Evolutionary conservation across 2,888 invertebrate genomes (phyloP), one percentile per base, ranked within the genome.

Genomic region (Lydus trimaculatus): DNA sequence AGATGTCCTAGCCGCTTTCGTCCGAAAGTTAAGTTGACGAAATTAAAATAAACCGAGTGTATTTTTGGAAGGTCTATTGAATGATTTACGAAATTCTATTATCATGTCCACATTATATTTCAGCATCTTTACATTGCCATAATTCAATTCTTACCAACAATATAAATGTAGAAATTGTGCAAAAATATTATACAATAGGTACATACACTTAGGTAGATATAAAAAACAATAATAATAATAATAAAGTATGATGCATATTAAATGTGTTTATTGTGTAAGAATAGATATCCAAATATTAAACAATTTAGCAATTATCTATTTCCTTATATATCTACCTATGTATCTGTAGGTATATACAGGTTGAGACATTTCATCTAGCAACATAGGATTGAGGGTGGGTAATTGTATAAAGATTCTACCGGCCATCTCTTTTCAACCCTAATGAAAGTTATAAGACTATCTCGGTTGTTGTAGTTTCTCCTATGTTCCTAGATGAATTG

Each of bases 81-180:
- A 56, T 56, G 4, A 25, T 56, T 56, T 25, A 25, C 15, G 56
- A 25, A 56, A 56, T 25, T 48, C 20, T 20, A 48, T 48, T 48
- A 48, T 48, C 20, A 11, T 48, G 48, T 48, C 48, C 3, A 17
- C n/a, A n/a, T 36, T 25, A 25, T 56, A 56, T 56, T 56, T 56
- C 56, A 56, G 56, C 25, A 56, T 25, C 25, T 56, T 13, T 15
- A 25, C 56, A 56, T 56, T 1, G 15, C 56, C 56, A 56, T 56
- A 56, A 56, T 56, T 56, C 25, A 25, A 15, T 56, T 56, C 56
- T 56, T 56, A 6, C 6, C 11, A 56, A 56, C 20, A 56, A 15
- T 15, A 56, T 23, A 56, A 8, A 56, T n/a, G n/a, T n/a, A 56
- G 25, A 56, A 56, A 56, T 56, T 56, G 25, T 56, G 56, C 56